These are phyloP conservation scores for Cynopterus sphinx DNA, from an alignment of 2,797 vertebrate genomes.

Conservation along the genomic window DNA sequence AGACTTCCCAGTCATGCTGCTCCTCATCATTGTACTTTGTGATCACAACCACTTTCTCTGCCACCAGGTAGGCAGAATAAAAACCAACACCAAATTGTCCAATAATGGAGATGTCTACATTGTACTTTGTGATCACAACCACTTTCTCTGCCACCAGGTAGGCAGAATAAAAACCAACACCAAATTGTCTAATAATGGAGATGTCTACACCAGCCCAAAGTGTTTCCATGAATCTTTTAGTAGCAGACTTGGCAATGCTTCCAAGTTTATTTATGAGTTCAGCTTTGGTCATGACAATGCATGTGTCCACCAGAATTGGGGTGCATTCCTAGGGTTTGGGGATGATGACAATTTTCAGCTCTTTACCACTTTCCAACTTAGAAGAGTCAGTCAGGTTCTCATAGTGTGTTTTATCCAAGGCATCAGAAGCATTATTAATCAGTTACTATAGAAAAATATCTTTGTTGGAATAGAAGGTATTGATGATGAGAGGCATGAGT, in stretches of 20 bases:
- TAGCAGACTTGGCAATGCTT: slow-evolving; percentile 95
- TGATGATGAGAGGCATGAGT: no score
- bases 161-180: slow-evolving; percentile 96
- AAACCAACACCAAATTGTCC: slow-evolving; percentile 97
- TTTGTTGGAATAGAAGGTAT: no score
- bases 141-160: slow-evolving; percentile 95
- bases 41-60: slow-evolving; percentile 92
- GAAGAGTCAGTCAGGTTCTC: slow-evolving; percentile 94
- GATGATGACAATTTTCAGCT: slow-evolving; percentile 94
- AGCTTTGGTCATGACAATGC: slow-evolving; percentile 96
- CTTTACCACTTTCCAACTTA: slow-evolving; percentile 93
- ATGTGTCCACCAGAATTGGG: slow-evolving; percentile 91
- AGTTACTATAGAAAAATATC: slow-evolving; percentile 79
- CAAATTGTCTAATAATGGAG: slow-evolving; percentile 97
- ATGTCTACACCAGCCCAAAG: slow-evolving; percentile 97
- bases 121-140: slow-evolving; percentile 93
- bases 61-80: slow-evolving; percentile 95
- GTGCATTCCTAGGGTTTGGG: slow-evolving; percentile 91
- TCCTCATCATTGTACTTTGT: slow-evolving; percentile 96
- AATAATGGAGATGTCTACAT: slow-evolving; percentile 97
- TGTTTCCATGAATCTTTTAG: slow-evolving; percentile 97
- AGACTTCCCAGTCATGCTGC: slow-evolving; percentile 95
- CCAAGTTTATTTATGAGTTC: slow-evolving; percentile 96
- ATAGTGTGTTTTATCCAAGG: slow-evolving; percentile 94
- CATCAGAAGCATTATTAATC: slow-evolving; percentile 96